Base-by-base conservation (phyloP, 2,113 vertebrate species). In the Lichenostomus cassidix region DNA sequence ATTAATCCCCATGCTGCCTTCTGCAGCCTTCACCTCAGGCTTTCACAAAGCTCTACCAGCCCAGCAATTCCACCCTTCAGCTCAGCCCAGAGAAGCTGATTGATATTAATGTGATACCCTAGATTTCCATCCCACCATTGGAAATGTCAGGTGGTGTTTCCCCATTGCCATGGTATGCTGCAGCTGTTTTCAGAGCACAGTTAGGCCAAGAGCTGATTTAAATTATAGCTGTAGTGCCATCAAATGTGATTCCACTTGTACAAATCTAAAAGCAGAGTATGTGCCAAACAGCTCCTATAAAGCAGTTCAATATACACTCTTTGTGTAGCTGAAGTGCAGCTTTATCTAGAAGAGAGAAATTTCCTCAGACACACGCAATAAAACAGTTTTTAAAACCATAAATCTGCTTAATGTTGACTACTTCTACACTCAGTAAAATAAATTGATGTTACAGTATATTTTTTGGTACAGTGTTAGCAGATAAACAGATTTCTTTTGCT, bases 361-460 rank as follows among this genome's bases (percentile, higher is more conserved):
- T 95, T 90, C 83, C 60, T 73, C 63, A 81, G 41, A 73, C 35
- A 68, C 13, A 39, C 35, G 49, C 1, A 75, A 22, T 59, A 65
- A 81, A 95, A 71, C 0, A 2, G 17, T 41, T 90, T 87, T 75
- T 42, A 28, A 87, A 90, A 14, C n/a, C 2, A 1, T 71, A 82
- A 84, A 81, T 96, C 76, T 85, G n/a, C 49, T 62, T 83, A 84
- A 87, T 74, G 25, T n/a, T 90, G 82, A 55, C 37, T 94, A 9
- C 19, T 90, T 64, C 24, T 87, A 37, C 63, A 60, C 22, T 84
- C 82, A 70, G n/a, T 80, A 60, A 88, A 89, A 75, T 68, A 71
- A 92, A 83, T 20, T 27, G 28, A 55, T n/a, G 46, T 35, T 83
- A 14, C 28, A 70, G 47, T 63, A 33, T 87, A 55, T 64, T 73